Base-by-base conservation (phyloP, 2,797 vertebrate genomes). In the Dendrocincla fuliginosa region DNA sequence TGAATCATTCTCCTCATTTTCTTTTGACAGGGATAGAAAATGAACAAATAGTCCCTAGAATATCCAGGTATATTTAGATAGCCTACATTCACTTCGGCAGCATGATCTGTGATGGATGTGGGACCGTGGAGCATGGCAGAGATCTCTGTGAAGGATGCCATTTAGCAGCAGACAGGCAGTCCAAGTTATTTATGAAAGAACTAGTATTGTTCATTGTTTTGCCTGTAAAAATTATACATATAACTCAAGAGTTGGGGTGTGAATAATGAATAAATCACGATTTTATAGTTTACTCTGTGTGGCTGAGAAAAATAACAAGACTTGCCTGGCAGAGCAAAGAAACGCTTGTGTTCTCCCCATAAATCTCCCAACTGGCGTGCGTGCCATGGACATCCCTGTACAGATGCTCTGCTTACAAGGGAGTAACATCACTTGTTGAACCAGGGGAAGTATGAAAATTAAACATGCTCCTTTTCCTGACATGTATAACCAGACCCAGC, bases 151-250 rank as follows among this genome's bases (percentile, higher is more conserved):
- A 94, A 80, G 39, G 59, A 83, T 46, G 57, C 46, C 68, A 49
- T 57, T 87, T 75, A 87, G 53, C 49, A 89, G 84, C 50, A 79
- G 74, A 44, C 28, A 91, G 56, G 28, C 28, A 57, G 52, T 47
- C 64, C 60, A 46, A 53, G 81, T 77, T 90, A 94, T 90, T 93
- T 93, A 70, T 63, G 55, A n/a, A 90, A 77, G 56, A 92, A 71
- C 39, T 44, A 67, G 59, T 22, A 65, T 56, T 73, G 69, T 79
- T 94, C 67, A 81, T 86, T 61, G 55, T 84, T 92, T 87, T 65
- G 22, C 49, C 53, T 85, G 33, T 64, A 92, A 79, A 96, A 90
- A 64, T 50, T 55, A 88, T 60, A 89, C 46, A 22, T 80, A 52
- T 39, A 87, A 92, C 35, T 90, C 86, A 84, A 84, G 46, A 77